These are phyloP conservation scores for Ditylenchus dipsaci DNA, from an alignment of 1,140 invertebrate species.

Conservation along the genomic window DNA sequence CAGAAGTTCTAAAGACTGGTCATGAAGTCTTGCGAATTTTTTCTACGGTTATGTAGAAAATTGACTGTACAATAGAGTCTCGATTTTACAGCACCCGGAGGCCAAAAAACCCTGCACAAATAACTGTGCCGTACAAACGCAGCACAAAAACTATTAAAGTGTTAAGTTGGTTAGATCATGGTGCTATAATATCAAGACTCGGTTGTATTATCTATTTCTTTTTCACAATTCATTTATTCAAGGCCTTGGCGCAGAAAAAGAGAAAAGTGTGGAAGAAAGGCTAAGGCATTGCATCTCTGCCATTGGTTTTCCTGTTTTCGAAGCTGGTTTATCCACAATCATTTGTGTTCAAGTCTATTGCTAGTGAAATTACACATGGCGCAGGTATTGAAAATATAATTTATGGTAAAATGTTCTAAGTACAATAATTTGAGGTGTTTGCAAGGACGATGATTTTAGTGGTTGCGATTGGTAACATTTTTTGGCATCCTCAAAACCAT, in stretches of 20 bases:
- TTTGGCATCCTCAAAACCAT: too few relatives aligned
- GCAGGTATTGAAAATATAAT: constrained; percentile 12
- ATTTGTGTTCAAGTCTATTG: constrained; percentile 39
- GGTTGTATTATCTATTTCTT: background rate
- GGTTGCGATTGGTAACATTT: constrained; percentile 20
- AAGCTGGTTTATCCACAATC: constrained; percentile 43
- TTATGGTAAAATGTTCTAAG: background rate
- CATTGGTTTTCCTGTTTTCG: constrained; percentile 44
- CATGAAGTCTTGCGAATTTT: too few relatives aligned
- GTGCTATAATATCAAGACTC: constrained; percentile 2
- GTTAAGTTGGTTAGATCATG: too few relatives aligned
- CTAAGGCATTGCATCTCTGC: constrained; percentile 36
- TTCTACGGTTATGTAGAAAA: too few relatives aligned
- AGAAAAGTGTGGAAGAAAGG: constrained; percentile 27
- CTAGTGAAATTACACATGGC: constrained; percentile 48
- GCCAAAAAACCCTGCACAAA: too few relatives aligned
- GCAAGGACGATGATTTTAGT: constrained; percentile 44
- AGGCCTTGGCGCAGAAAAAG: constrained; percentile 16
- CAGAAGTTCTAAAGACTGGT: too few relatives aligned
- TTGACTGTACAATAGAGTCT: too few relatives aligned
- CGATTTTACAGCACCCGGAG: too few relatives aligned
- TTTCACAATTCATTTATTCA: constrained; percentile 7
- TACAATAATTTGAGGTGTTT: constrained; percentile 25
- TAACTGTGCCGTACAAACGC: too few relatives aligned
- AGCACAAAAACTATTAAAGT: too few relatives aligned